Evolutionary conservation across 1,140 invertebrate species (phyloP).

Genomic region (Nasonia giraulti): DNA sequence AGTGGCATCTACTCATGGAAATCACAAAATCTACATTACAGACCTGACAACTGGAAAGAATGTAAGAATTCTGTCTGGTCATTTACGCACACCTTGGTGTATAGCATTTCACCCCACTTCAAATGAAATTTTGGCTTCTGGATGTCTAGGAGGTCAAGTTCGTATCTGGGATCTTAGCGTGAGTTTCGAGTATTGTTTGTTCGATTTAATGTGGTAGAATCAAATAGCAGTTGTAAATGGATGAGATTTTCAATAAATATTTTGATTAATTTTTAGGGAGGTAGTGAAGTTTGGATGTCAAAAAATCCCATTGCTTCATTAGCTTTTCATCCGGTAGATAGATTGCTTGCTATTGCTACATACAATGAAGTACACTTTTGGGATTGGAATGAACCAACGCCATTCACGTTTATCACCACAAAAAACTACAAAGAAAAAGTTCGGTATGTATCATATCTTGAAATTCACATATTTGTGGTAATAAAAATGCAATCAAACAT

Average conservation of each 20-base stretch:
- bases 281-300: conserved; percentile 88
- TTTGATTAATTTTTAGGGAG: conserved; percentile 77
- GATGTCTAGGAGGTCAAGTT: conserved; percentile 92
- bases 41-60: conserved; percentile 87
- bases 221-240: not conserved
- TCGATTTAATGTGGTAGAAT: not conserved
- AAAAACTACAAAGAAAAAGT: conserved; percentile 86
- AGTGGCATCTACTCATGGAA: conserved; percentile 92
- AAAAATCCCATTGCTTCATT: conserved; percentile 86
- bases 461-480: not conserved
- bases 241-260: conserved; percentile 14
- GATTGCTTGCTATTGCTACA: conserved; percentile 89
- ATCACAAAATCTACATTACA: conserved; percentile 93
- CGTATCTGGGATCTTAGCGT: conserved; percentile 93
- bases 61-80: conserved; percentile 85
- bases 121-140: conserved; percentile 89
- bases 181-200: conserved; percentile 67
- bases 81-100: conserved; percentile 94
- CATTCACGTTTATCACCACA: conserved; percentile 83
- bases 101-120: conserved; percentile 91
- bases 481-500: not conserved
- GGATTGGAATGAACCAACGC: conserved; percentile 89
- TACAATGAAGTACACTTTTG: conserved; percentile 91
- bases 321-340: conserved; percentile 89
- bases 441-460: conserved; percentile 72